Conservation (phyloP, 2,113 vertebrate genomes). For the Saimiri boliviensis region DNA sequence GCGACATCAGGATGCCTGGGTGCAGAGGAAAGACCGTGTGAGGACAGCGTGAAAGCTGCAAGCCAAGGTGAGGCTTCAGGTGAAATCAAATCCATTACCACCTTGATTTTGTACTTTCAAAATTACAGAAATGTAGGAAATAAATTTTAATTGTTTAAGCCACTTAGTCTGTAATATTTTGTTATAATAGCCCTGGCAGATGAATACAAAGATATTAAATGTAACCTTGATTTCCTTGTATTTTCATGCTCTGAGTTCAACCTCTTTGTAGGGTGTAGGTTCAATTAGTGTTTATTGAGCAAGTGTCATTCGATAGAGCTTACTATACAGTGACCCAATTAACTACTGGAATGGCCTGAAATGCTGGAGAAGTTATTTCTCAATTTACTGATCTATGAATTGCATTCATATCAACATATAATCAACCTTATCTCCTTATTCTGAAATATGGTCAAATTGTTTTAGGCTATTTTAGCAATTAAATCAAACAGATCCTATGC, state of each 20-base stretch:
- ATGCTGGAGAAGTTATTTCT: not conserved
- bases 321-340: not conserved
- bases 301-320: not conserved
- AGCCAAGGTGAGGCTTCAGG: not conserved
- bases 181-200: not conserved
- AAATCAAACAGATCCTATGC: constrained; percentile 46
- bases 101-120: not conserved
- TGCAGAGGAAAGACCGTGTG: not conserved
- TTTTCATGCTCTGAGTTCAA: not conserved
- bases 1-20: not conserved
- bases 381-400: constrained; percentile 12
- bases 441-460: constrained; percentile 27
- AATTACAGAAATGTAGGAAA: not conserved
- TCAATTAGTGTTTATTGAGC: not conserved
- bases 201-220: not conserved
- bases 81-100: not conserved
- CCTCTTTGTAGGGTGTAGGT: not conserved
- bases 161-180: not conserved
- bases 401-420: not conserved
- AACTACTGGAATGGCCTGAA: not conserved
- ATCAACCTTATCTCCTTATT: constrained; percentile 39
- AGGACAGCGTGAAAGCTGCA: not conserved
- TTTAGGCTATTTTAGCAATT: constrained; percentile 37
- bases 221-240: not conserved
- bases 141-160: not conserved